A percentile compares a stretch with the other conserved stretches of the same genome.
Conservation (phyloP, 2,113 vertebrate genomes). For the Lepus europaeus region DNA sequence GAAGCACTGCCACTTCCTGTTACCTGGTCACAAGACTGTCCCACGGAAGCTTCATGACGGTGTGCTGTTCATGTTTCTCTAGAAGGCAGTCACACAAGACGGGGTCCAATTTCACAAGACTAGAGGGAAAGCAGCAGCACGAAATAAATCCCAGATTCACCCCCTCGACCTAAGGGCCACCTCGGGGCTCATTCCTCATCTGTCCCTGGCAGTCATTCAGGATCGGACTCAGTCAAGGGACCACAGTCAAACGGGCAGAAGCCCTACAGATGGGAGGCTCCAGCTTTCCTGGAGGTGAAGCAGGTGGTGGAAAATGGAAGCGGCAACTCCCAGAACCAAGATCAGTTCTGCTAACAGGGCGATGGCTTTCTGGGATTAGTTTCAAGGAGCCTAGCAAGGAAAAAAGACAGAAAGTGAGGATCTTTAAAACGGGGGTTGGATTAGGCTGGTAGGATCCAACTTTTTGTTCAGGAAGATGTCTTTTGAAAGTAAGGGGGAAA, state of each 20-base stretch:
- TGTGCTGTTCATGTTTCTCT: conserved; percentile 94
- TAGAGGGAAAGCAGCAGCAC: conserved; percentile 77
- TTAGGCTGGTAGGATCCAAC: neutral
- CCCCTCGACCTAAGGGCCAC: neutral
- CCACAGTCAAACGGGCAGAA: neutral
- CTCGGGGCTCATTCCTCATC: neutral
- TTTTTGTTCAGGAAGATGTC: neutral
- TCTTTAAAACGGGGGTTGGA: neutral
- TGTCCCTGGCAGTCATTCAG: neutral
- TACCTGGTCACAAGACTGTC: conserved; percentile 96
- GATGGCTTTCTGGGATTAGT: neutral
- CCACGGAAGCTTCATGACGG: conserved; percentile 93
- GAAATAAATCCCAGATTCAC: neutral
- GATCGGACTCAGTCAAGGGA: neutral
- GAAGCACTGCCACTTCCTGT: neutral
- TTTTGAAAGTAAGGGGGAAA: conserved; percentile 26
- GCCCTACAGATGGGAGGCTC: neutral
- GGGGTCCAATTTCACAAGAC: conserved; percentile 94
- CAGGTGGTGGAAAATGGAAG: neutral
- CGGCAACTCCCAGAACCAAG: neutral
- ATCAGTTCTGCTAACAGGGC: neutral
- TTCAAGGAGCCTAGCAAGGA: neutral
- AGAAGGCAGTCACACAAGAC: conserved; percentile 95
- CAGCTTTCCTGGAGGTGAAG: neutral
- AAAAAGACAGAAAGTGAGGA: neutral